Percentiles rank a stretch among this genome's conserved stretches.
These are phyloP conservation scores for Hydra vulgaris DNA, from an alignment of 30 jellyfish, hydroid and myxozoan species.

Conservation along the genomic window DNA sequence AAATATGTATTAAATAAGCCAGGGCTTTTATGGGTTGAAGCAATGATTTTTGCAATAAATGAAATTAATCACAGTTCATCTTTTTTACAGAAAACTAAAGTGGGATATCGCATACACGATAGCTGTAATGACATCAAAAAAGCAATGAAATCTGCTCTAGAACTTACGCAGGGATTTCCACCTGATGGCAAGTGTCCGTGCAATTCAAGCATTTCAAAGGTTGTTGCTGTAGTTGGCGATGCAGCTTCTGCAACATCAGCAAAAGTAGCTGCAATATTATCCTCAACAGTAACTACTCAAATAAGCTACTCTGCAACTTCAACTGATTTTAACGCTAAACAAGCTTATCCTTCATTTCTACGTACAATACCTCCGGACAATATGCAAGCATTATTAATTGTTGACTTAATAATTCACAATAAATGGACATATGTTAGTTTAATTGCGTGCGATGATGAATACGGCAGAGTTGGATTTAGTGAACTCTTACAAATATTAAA, in stretches of 20 bases:
- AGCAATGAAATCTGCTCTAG: slow-evolving; percentile 71
- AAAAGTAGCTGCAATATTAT: slow-evolving; percentile 65
- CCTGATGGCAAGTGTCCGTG: slow-evolving; percentile 37
- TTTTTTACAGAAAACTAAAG: slow-evolving; percentile 43
- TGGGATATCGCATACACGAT: slow-evolving; percentile 73
- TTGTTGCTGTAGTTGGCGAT: slow-evolving; percentile 79
- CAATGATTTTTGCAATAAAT: slow-evolving; percentile 74
- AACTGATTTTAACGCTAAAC: slow-evolving; percentile 70
- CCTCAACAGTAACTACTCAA: slow-evolving; percentile 77
- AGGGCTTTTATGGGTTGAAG: no score
- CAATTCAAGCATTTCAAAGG: slow-evolving; percentile 32
- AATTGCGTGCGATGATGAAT: slow-evolving; percentile 87
- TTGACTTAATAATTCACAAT: slow-evolving; percentile 44
- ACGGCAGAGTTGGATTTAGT: slow-evolving; percentile 83
- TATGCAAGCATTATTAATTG: slow-evolving; percentile 67
- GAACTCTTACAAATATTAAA: slow-evolving; percentile 61
- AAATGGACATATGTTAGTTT: slow-evolving; percentile 76
- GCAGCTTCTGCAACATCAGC: slow-evolving; percentile 90
- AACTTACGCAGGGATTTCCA: slow-evolving; percentile 27
- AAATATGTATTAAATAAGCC: slow-evolving; percentile 42
- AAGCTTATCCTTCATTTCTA: slow-evolving; percentile 82
- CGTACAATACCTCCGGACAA: slow-evolving; percentile 95
- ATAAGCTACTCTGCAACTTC: slow-evolving; percentile 95
- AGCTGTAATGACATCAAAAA: slow-evolving; percentile 63
- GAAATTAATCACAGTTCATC: slow-evolving; percentile 58